Conservation (phyloP, 2,797 vertebrate species). For the Macrochelys suwanniensis region DNA sequence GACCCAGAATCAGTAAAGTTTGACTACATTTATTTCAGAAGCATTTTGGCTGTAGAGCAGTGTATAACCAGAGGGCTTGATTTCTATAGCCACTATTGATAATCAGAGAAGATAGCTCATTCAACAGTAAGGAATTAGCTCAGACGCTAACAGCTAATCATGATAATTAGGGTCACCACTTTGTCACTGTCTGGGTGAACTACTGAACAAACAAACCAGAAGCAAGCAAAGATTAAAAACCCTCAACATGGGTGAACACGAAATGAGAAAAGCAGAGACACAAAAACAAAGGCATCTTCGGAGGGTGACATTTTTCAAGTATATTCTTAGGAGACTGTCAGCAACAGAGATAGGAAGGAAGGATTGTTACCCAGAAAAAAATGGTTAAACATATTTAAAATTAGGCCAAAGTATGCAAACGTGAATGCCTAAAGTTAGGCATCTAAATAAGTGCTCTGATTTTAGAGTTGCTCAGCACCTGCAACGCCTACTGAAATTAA, state of each 20-base stretch:
- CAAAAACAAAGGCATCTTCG: background rate
- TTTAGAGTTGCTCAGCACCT: background rate
- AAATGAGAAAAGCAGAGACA: conserved; percentile 31
- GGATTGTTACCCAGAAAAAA: background rate
- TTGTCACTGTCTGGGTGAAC: background rate
- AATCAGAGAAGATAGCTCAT: background rate
- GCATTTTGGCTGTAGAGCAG: too few relatives aligned
- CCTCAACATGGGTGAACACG: background rate
- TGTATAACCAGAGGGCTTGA: background rate
- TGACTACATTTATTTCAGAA: too few relatives aligned
- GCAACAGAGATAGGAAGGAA: background rate
- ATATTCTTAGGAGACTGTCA: background rate
- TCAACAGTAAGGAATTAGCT: background rate
- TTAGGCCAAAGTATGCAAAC: background rate
- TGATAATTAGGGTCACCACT: background rate
- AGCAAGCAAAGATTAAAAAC: background rate
- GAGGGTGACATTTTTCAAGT: background rate
- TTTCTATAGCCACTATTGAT: background rate
- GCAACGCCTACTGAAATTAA: background rate
- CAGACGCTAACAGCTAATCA: background rate
- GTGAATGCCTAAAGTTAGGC: background rate
- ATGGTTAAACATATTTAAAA: background rate
- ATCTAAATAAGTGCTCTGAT: background rate
- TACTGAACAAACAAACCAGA: background rate
- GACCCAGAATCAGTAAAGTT: too few relatives aligned